Percentiles rank a stretch among this genome's conserved stretches.
Evolutionary conservation across 2,113 vertebrate genomes (phyloP).

Genomic region (Cavia porcellus): DNA sequence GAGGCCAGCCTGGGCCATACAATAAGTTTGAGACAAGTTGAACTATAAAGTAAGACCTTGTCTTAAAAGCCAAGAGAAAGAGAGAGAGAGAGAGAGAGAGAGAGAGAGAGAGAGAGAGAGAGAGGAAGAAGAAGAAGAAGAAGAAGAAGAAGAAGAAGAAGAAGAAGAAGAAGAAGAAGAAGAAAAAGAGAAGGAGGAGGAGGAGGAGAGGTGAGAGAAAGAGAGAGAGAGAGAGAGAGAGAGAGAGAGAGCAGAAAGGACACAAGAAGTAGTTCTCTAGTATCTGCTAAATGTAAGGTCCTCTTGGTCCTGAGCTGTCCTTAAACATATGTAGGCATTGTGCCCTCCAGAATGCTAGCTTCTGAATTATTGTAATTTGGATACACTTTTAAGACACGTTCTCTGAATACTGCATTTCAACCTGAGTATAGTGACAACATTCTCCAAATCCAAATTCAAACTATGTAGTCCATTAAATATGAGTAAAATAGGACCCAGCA

Average conservation of each 20-base stretch:
- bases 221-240: background rate
- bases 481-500: background rate
- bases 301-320: background rate
- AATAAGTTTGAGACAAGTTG: background rate
- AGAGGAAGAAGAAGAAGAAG: background rate
- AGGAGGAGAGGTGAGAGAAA: background rate
- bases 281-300: background rate
- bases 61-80: background rate
- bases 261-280: background rate
- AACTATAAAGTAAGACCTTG: background rate
- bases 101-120: background rate
- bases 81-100: background rate
- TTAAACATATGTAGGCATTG: background rate
- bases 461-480: background rate
- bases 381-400: background rate
- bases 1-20: background rate
- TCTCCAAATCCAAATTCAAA: slow-evolving; percentile 36
- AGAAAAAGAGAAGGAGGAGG: background rate
- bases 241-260: background rate
- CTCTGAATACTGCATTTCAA: background rate
- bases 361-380: background rate
- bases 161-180: no score
- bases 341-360: background rate
- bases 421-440: background rate
- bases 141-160: background rate